A percentile compares a stretch with the other conserved stretches of the same genome.
phyloP scores from a whole-genome alignment of 2,113 vertebrate species.

The Gavialis gangeticus region DNA sequence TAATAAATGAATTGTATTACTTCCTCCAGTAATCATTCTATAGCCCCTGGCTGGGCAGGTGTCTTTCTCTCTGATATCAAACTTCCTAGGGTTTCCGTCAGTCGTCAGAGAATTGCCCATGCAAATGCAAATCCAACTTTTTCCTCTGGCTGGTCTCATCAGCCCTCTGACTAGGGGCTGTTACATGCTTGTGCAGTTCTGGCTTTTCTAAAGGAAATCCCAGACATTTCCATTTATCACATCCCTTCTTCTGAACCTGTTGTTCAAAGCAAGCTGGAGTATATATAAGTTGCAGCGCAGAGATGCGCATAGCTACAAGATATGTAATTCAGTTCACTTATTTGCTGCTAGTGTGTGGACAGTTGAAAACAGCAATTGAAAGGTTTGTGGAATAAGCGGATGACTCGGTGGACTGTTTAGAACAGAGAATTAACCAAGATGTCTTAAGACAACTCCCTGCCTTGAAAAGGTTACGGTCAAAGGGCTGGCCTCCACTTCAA shows the following conservation, averaged over 20 bases:
- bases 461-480: neutral
- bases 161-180: conserved; percentile 56
- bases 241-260: conserved; percentile 35
- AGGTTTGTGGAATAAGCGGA: neutral
- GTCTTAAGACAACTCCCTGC: rapidly evolving
- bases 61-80: neutral
- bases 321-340: too few relatives aligned
- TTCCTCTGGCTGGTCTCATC: conserved; percentile 44
- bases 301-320: too few relatives aligned
- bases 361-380: neutral
- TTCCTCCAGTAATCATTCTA: neutral
- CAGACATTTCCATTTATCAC: conserved; percentile 43
- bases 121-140: conserved; percentile 37
- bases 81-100: neutral
- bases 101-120: neutral
- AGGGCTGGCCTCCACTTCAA: neutral
- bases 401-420: neutral
- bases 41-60: neutral
- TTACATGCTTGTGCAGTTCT: conserved; percentile 58
- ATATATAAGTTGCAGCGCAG: neutral
- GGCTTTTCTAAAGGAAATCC: conserved; percentile 56
- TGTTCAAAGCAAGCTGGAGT: neutral
- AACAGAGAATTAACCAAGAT: neutral
- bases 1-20: neutral
- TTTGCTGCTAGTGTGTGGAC: neutral